Evolutionary conservation across 37 sponge, comb jelly and placozoan species (phyloP), one percentile per base, ranked within the genome.

Genomic region (Crambe crambe): DNA sequence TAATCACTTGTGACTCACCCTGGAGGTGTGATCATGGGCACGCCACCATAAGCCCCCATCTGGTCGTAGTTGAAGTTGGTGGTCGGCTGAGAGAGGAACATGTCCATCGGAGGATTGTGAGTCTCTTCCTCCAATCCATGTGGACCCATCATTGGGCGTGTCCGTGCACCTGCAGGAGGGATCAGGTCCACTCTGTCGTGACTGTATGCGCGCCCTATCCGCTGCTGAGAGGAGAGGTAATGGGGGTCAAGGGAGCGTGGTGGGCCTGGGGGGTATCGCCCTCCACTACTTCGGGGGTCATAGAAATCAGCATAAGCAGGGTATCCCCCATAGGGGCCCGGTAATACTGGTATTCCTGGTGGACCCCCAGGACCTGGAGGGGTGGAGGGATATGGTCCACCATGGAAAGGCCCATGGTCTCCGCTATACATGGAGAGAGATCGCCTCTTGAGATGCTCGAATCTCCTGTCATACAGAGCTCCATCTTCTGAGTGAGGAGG

Each of bases 11-110:
- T 47, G 3, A 31, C 66, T 65, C 35, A 65, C 66, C 66, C 66
- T 65, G 66, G 12, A 65, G 34, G 27, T 31, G 32, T 30, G 32
- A 65, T 65, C 66, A 30, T 65, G 66, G 66, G 31, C 2, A 30
- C 27, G 12, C 41, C 70, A 9, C 5, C 5, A 4, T 10, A 15
- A 70, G 42, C 37, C 1, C 70, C 70, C 2, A 2, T 6, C n/a
- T 36, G 30, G 35, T 57, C 85, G 41, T 26, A 60, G 15, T 57
- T 34, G 15, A 26, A 56, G 74, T 56, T 54, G 32, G 69, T 38
- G 34, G 63, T 58, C 4, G 88, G 88, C 65, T 87, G 88, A 0
- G 88, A 87, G 47, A 87, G 88, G 42, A 47, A 74, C 57, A 73
- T 80, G 29, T 75, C 81, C 57, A 66, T 74, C 43, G 56, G 74